Evolutionary conservation across 1,140 invertebrate species (phyloP).

Genomic region (Drosophila nebulosa): DNA sequence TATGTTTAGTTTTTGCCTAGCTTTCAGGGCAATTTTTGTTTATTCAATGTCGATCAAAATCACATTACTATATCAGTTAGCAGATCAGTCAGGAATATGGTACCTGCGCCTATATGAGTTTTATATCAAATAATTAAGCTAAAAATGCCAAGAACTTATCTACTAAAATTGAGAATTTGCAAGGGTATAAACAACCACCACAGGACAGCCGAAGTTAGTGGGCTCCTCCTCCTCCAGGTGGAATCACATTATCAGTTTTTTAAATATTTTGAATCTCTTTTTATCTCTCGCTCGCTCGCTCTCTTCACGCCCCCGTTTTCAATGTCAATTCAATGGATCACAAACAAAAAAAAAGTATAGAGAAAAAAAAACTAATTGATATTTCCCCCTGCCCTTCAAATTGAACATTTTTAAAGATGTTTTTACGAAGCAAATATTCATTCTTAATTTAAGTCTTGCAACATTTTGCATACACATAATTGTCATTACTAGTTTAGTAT

Average conservation of each 20-base stretch:
- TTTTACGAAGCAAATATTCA: slow-evolving; percentile 35
- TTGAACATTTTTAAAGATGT: slow-evolving; percentile 60
- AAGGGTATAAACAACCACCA: neutral
- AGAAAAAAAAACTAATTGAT: slow-evolving; percentile 28
- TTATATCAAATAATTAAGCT: neutral
- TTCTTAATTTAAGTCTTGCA: slow-evolving; percentile 65
- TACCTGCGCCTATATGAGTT: neutral
- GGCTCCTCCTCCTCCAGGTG: too few species aligned
- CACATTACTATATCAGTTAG: neutral
- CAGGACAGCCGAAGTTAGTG: neutral
- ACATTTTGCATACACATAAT: slow-evolving; percentile 68
- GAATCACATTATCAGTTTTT: neutral
- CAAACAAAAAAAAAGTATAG: neutral
- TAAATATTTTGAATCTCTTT: neutral
- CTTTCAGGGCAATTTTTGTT: neutral
- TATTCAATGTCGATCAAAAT: too few species aligned
- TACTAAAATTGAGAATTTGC: neutral
- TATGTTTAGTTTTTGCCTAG: neutral
- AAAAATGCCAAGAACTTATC: neutral
- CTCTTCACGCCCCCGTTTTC: neutral
- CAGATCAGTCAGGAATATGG: too few species aligned
- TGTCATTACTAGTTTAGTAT: slow-evolving; percentile 70
- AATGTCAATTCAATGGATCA: slow-evolving; percentile 59
- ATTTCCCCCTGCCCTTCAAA: slow-evolving; percentile 41
- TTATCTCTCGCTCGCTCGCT: too few species aligned